Evolutionary conservation across 2,888 invertebrate species (phyloP).

Genomic region (Endomychus coccineus): DNA sequence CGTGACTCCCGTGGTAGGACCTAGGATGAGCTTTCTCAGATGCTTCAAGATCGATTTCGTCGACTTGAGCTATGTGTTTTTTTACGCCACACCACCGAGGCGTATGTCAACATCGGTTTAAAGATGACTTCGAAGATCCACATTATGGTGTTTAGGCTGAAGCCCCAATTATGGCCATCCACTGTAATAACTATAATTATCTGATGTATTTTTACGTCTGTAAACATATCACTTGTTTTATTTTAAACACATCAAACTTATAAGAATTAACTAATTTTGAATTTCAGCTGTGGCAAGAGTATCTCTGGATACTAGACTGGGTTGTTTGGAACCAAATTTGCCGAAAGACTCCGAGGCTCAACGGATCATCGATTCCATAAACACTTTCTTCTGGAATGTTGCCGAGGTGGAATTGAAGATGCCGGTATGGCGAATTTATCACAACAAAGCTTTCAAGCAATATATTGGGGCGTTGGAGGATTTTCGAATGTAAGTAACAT

Average conservation of each 20-base stretch:
- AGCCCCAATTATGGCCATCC: too few relatives aligned
- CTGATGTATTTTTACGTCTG: neutral
- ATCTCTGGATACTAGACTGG: constrained; percentile 72
- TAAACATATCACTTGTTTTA: neutral
- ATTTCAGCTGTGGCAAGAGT: constrained; percentile 71
- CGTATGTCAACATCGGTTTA: too few relatives aligned
- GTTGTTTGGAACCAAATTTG: constrained; percentile 56
- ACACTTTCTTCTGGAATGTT: constrained; percentile 69
- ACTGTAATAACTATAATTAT: neutral
- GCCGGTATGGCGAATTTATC: constrained; percentile 66
- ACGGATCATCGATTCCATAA: constrained; percentile 70
- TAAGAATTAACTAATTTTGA: constrained; percentile 2
- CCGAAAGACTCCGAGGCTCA: constrained; percentile 55
- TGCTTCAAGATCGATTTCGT: too few relatives aligned
- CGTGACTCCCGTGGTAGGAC: too few relatives aligned
- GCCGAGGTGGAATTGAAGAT: constrained; percentile 66
- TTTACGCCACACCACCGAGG: too few relatives aligned
- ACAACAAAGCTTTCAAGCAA: constrained; percentile 62
- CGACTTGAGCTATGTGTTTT: too few relatives aligned
- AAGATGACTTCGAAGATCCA: too few relatives aligned
- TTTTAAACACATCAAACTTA: neutral
- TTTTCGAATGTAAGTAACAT: constrained; percentile 56
- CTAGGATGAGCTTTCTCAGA: too few relatives aligned
- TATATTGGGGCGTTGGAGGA: constrained; percentile 65
- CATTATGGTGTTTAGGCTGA: too few relatives aligned